These are phyloP conservation scores for Smutsia gigantea DNA, from an alignment of 2,797 vertebrate species.

Conservation along the genomic window DNA sequence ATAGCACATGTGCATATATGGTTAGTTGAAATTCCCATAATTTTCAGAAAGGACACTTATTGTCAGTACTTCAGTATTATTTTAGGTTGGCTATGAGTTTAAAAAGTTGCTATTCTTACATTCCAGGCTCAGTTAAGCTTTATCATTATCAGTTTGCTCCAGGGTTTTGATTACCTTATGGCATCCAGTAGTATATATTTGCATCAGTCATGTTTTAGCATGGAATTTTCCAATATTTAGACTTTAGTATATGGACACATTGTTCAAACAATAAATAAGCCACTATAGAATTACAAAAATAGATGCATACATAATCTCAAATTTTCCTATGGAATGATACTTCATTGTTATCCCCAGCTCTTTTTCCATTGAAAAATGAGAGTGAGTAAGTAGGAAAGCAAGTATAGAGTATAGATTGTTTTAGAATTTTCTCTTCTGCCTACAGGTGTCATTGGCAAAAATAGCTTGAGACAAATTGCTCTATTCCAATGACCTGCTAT, in stretches of 20 bases:
- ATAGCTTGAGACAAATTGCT: neutral
- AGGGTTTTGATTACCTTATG: neutral
- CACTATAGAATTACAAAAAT: neutral
- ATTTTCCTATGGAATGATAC: neutral
- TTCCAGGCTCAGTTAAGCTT: neutral
- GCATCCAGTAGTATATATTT: neutral
- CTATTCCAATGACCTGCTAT: neutral
- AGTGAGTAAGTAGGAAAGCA: neutral
- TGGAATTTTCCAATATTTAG: constrained; percentile 5
- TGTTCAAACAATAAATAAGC: constrained; percentile 13
- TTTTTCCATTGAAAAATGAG: neutral
- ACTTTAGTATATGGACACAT: neutral
- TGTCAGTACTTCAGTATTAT: neutral
- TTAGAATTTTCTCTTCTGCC: neutral
- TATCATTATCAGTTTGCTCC: neutral
- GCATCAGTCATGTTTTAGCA: neutral
- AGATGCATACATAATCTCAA: neutral
- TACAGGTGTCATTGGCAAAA: constrained; percentile 13
- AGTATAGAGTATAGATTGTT: neutral
- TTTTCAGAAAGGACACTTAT: constrained; percentile 3
- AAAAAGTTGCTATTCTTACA: neutral
- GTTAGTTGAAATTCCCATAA: neutral
- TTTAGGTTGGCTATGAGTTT: neutral
- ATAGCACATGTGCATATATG: neutral
- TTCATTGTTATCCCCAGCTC: neutral